Conservation (phyloP, 1,140 invertebrate genomes). For the Bathynomus jamesi region DNA sequence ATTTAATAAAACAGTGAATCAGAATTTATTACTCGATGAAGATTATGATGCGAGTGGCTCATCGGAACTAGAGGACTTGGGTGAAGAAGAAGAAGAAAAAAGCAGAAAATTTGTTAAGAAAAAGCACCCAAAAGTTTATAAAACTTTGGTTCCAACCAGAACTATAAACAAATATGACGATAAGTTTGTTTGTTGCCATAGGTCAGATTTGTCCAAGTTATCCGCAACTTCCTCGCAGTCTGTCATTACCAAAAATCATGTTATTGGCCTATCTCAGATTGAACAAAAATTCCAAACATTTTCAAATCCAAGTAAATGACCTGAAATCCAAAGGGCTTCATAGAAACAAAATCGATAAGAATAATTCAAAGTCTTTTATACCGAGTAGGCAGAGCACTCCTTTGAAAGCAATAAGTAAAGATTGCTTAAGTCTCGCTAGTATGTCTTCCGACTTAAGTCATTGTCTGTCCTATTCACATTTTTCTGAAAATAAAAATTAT, state of each 20-base stretch:
- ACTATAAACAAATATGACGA: background rate
- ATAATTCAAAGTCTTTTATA: background rate
- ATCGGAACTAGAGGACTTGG: background rate
- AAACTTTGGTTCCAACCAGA: background rate
- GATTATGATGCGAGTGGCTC: background rate
- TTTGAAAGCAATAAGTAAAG: background rate
- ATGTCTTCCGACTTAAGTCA: too few species aligned
- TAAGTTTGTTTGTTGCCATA: background rate
- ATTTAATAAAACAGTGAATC: background rate
- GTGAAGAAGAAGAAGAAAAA: background rate
- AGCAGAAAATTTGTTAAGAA: background rate
- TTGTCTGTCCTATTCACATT: too few species aligned
- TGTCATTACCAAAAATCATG: too few species aligned
- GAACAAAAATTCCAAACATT: background rate
- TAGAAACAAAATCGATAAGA: background rate
- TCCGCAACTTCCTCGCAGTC: too few species aligned
- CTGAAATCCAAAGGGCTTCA: background rate
- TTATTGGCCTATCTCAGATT: background rate
- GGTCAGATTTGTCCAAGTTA: too few species aligned
- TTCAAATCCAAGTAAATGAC: background rate
- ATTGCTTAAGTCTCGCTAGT: too few species aligned
- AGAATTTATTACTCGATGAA: background rate
- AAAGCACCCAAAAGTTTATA: background rate
- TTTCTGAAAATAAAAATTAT: too few species aligned
- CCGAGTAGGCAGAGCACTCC: background rate